Base-by-base conservation (phyloP, 2,797 vertebrate genomes). In the Remorina albescens region DNA sequence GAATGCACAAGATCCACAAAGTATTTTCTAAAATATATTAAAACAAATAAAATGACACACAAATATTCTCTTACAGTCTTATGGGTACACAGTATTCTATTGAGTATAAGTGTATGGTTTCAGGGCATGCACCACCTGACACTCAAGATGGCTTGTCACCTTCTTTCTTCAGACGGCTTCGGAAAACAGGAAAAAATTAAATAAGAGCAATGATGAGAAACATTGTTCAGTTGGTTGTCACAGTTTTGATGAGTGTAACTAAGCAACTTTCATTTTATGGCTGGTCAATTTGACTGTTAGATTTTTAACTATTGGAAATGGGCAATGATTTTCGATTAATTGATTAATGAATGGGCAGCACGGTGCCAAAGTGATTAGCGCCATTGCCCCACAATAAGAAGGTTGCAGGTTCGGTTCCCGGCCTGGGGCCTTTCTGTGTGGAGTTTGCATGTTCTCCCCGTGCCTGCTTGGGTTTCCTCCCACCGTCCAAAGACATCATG, bases 91-190 rank as follows among this genome's bases (percentile, higher is more conserved):
- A 96, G 94, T 95, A 84, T 83, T 88, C 91, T 90, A 94, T 83
- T 91, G 90, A 92, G 91, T 86, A 91, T 93, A 74, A 80, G 64
- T 79, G 72, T 80, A 58, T 73, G 80, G 72, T 86, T 82, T 80
- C 88, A 89, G 91, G 74, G 92, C 91, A 95, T 94, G 93, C 92
- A 88, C 94, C 95, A 90, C 91, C 89, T 92, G 88, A 21, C 69
- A 86, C 82, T 95, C 88, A 99, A 91, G 98, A 97, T 93, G 97
- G 98, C 95, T 99, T 99, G 96, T 99, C 98, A 85, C 97, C 96
- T 96, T 99, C 98, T 95, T 99, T 99, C 96, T 99, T 99, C 96
- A 99, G 96, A 76, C 98, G 98, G 89, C 98, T 99, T 90, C 23
- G 58, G 56, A 76, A 83, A 78, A 94, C 85, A 84, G 78, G 77